Base-by-base conservation (phyloP, 1,140 invertebrate species). In the Lordiphosa clarofinis region DNA sequence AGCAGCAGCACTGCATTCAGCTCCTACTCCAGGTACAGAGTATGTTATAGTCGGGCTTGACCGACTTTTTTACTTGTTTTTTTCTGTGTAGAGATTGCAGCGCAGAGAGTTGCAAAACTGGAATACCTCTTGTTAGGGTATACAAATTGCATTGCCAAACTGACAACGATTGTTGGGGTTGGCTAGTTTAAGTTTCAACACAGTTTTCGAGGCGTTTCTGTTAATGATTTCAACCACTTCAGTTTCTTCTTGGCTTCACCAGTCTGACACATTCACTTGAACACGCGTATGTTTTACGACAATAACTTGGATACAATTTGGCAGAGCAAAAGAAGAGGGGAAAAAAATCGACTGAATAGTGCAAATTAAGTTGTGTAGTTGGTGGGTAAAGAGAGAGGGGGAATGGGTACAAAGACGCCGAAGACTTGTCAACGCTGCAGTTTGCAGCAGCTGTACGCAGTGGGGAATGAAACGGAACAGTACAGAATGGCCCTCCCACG, bases 241-340 rank as follows among this genome's bases (percentile, higher is more conserved):
- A 31, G 1, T 24, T 24, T 24, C 21, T 5, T 5, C 19, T 24
- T 31, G 8, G n/a, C 50, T 19, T 44, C 36, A 2, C 56, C 61
- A 67, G 78, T 76, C 73, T 78, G 49, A 72, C 63, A 63, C 68
- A 76, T 78, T 72, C 28, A 31, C 64, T 4, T 15, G 3, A 19
- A 6, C 10, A 39, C 38, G 6, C 60, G 57, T 57, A 82, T 82
- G 66, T 82, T 79, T 79, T 82, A 82, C 76, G 75, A 79, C 75
- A 79, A 79, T 82, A 73, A 69, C 66, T 59, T 54, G 71, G 76
- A 82, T 79, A 82, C 75, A 79, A 79, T 79, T 79, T 82, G 75
- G 76, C 75, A 82, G 71, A 75, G 75, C 65, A 52, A 70, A 46
- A 44, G 59, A 79, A 55, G 55, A 66, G 35, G 33, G 12, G 52